phyloP scores from a whole-genome alignment of 2,888 invertebrate genomes.

The Drosophila tripunctata region DNA sequence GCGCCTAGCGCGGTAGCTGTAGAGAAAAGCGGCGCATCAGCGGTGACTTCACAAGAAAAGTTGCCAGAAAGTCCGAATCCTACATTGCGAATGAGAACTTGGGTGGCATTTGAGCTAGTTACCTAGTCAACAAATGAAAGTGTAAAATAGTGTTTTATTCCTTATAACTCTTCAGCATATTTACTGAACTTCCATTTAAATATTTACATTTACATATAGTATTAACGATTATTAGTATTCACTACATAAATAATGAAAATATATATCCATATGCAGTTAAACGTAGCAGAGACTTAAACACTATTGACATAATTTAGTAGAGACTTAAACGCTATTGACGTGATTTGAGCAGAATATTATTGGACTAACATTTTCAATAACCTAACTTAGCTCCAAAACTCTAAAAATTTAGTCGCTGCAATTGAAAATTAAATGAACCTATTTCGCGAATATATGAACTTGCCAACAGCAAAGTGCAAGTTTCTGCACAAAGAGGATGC shows the following conservation, averaged over 20 bases:
- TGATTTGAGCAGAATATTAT: too few relatives aligned
- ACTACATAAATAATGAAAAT: too few relatives aligned
- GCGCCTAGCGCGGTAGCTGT: slow-evolving; percentile 88
- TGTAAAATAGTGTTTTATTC: slow-evolving; percentile 50
- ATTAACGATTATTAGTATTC: too few relatives aligned
- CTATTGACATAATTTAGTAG: too few relatives aligned
- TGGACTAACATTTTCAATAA: too few relatives aligned
- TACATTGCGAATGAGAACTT: slow-evolving; percentile 89
- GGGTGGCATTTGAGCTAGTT: slow-evolving; percentile 89
- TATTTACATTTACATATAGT: too few relatives aligned
- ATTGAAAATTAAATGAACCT: slow-evolving; percentile 72
- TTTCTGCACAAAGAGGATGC: slow-evolving; percentile 44
- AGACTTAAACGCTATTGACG: too few relatives aligned
- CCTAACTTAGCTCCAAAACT: too few relatives aligned
- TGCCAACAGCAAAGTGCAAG: slow-evolving; percentile 51
- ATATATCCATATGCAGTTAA: too few relatives aligned
- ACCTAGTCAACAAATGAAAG: slow-evolving; percentile 84
- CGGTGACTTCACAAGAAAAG: slow-evolving; percentile 92
- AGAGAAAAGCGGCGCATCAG: slow-evolving; percentile 89
- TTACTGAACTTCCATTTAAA: too few relatives aligned
- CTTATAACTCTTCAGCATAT: too few relatives aligned
- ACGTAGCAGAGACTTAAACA: too few relatives aligned
- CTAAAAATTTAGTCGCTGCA: slow-evolving; percentile 35
- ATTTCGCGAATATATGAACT: slow-evolving; percentile 57
- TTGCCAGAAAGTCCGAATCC: slow-evolving; percentile 90